Base-by-base conservation (phyloP, 2,113 vertebrate species). In the Callospermophilus lateralis region DNA sequence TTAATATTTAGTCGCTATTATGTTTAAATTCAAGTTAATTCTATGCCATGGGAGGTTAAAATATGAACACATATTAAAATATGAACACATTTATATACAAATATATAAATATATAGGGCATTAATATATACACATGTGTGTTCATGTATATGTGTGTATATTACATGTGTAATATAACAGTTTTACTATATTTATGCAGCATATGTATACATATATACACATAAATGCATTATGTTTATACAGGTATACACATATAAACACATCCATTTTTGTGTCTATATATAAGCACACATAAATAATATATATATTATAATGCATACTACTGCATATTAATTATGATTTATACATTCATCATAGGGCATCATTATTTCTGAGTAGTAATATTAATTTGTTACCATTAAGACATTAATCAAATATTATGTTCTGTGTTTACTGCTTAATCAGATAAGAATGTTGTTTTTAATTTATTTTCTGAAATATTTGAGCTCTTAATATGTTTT, bases 401-500 rank as follows among this genome's bases (percentile, higher is more conserved):
- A n/a, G 5, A n/a, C 61, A 72, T 2, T 53, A 42, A 63, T 83
- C 3, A 30, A 91, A 58, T 67, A 17, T 61, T 53, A 6, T 8
- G 3, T 70, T 3, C 4, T 37, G 8, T 65, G 2, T 74, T 28
- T 84, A 30, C 39, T 53, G 2, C 15, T 84, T 45, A 53, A 8
- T 73, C 2, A 95, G 34, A 4, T 77, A 77, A 93, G 8, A 53
- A 88, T 20, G 80, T 63, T 37, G 94, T 96, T 94, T 53, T 85
- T 20, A 58, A 26, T 61, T 61, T 61, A 0, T 8, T 0, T 45
- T 53, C 3, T 51, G 5, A 8, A 95, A 76, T 92, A 94, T 0
- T 0, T 76, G 81, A 97, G 53, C 83, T 97, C 84, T 96, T 97
- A 90, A 95, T 97, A 97, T 95, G 74, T 96, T 96, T 96, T 96